Conservation (phyloP, 2,113 vertebrate species). For the Alethe castanea region DNA sequence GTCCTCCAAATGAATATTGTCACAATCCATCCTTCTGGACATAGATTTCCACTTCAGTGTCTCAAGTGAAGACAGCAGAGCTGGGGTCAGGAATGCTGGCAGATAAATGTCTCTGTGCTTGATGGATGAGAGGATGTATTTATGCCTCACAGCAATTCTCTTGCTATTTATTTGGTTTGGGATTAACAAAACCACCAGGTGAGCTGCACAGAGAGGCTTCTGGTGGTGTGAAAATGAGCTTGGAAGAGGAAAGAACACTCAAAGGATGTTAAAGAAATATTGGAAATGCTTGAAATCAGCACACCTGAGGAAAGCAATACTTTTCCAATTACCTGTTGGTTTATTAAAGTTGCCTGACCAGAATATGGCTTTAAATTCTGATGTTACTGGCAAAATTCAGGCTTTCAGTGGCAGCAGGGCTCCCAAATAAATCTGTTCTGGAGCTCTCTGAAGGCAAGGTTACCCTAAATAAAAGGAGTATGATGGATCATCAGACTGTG, state of each 20-base stretch:
- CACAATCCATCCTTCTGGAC: not conserved
- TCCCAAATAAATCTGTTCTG: not conserved
- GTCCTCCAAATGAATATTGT: not conserved
- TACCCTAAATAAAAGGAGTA: not conserved
- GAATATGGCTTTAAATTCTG: not conserved
- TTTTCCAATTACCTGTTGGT: not conserved
- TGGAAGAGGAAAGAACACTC: not conserved
- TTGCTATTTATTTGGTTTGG: not conserved
- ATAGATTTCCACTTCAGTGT: not conserved
- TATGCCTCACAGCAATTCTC: not conserved
- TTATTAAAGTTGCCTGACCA: not conserved
- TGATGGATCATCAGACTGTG: not conserved
- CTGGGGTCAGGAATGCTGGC: not conserved
- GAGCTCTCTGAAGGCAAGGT: not conserved
- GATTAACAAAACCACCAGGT: not conserved
- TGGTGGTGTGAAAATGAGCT: not conserved
- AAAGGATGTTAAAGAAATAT: not conserved
- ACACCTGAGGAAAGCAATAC: not conserved
- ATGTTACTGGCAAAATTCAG: not conserved
- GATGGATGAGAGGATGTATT: not conserved
- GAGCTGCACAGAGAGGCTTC: not conserved
- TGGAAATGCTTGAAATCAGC: not conserved
- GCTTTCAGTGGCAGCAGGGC: not conserved
- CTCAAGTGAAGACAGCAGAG: not conserved
- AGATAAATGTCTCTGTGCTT: not conserved